These are phyloP conservation scores for Pocillopora meandrina DNA, from an alignment of 92 coral and sea anemone genomes.

Conservation along the genomic window DNA sequence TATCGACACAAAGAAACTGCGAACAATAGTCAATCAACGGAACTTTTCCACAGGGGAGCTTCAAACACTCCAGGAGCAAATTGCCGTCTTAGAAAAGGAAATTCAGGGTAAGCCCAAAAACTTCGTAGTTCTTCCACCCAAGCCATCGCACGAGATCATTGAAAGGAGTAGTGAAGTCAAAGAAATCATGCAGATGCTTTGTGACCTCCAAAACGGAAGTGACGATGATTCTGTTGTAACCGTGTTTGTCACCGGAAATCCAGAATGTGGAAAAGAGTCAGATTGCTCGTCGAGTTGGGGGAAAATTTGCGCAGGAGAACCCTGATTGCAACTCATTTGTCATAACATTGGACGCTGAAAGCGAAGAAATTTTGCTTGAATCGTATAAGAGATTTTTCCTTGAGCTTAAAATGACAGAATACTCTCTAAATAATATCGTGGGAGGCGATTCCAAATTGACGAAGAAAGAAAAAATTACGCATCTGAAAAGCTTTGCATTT, in stretches of 20 bases:
- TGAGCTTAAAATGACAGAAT: constrained; percentile 29
- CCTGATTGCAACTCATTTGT: constrained; percentile 19
- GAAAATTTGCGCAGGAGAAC: not conserved
- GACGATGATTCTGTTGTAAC: constrained; percentile 11
- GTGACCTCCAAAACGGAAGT: constrained; percentile 7
- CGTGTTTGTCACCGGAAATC: constrained; percentile 46
- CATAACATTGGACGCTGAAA: constrained; percentile 50
- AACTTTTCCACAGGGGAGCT: constrained; percentile 39
- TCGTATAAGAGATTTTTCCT: constrained; percentile 46
- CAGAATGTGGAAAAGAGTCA: constrained; percentile 60
- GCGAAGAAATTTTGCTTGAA: constrained; percentile 28
- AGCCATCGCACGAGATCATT: constrained; percentile 46
- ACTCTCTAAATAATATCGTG: constrained; percentile 16
- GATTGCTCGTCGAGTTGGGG: constrained; percentile 22
- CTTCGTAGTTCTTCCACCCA: constrained; percentile 45
- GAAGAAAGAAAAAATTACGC: not conserved
- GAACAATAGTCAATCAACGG: constrained; percentile 32
- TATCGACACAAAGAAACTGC: constrained; percentile 28
- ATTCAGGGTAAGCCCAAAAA: constrained; percentile 26
- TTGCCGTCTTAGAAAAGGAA: constrained; percentile 31
- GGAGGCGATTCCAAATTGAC: constrained; percentile 26
- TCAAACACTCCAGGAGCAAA: constrained; percentile 16
- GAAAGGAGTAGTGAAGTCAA: constrained; percentile 17
- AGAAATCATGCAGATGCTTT: constrained; percentile 14
- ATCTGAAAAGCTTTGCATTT: constrained; percentile 30